phyloP scores from a whole-genome alignment of 2,113 vertebrate genomes.

The Budorcas taxicolor region DNA sequence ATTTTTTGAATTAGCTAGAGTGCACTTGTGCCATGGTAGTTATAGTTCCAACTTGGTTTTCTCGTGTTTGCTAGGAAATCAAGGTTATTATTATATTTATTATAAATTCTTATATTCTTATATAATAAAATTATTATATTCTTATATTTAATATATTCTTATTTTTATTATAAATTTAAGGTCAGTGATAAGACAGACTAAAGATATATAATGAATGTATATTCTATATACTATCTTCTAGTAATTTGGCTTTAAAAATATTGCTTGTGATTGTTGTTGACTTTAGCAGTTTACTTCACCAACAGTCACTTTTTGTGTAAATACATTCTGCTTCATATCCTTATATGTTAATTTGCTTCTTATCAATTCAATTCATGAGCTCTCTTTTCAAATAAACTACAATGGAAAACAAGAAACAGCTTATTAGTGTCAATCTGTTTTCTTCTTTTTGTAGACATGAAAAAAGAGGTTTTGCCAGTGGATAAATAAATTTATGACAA shows the following conservation, averaged over 20 bases:
- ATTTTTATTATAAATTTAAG: not conserved
- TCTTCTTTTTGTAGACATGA: conserved; percentile 42
- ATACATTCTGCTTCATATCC: conserved; percentile 69
- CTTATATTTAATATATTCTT: not conserved
- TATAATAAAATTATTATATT: too few species aligned
- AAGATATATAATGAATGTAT: not conserved
- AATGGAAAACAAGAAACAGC: conserved; percentile 66
- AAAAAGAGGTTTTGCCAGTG: conserved; percentile 37
- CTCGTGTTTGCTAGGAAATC: not conserved
- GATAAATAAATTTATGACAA: conserved; percentile 26
- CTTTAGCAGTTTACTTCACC: conserved; percentile 65
- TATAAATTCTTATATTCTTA: not conserved
- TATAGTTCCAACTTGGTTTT: not conserved
- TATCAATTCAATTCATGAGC: conserved; percentile 67
- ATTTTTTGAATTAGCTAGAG: not conserved
- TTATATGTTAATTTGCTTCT: conserved; percentile 69
- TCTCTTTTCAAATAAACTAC: conserved; percentile 56
- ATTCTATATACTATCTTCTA: not conserved
- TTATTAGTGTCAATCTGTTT: conserved; percentile 71
- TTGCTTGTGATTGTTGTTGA: conserved; percentile 58
- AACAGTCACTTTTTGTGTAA: conserved; percentile 63
- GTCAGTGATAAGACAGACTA: not conserved
- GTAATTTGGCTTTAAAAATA: conserved; percentile 45
- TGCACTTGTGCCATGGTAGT: not conserved
- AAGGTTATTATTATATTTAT: not conserved